Conservation (phyloP, 2,888 invertebrate species). For the Lasioglossum figueresi region DNA sequence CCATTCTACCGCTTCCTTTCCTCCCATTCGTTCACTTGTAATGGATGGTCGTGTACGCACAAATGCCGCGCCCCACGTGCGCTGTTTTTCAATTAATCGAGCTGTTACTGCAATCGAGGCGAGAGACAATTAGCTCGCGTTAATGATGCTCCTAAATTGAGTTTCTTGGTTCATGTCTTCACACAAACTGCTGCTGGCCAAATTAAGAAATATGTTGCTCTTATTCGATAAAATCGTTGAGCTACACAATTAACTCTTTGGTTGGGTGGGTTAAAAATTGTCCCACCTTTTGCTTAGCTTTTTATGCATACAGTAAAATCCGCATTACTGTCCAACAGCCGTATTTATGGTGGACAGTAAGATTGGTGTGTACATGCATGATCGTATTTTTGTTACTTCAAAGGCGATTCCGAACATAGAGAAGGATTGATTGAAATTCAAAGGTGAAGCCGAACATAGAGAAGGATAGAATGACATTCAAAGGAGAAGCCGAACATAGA, state of each 20-base stretch:
- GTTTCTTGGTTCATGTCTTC: background rate
- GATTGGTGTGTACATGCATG: no score
- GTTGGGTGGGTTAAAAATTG: no score
- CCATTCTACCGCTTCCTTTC: background rate
- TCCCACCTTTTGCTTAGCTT: no score
- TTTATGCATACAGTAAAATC: no score
- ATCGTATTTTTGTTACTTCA: no score
- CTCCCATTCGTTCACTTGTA: background rate
- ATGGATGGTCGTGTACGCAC: background rate
- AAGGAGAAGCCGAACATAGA: no score
- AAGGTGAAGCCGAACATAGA: no score
- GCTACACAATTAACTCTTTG: background rate
- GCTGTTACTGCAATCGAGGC: background rate
- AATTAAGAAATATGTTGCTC: background rate
- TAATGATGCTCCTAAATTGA: background rate
- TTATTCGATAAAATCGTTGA: background rate
- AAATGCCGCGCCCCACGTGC: background rate
- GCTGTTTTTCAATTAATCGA: background rate
- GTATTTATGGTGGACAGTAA: no score
- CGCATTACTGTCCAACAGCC: no score
- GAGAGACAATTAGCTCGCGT: background rate
- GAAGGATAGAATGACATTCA: no score
- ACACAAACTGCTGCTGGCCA: background rate
- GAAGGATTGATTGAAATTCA: no score
- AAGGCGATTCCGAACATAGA: no score